Percentiles rank a stretch among this genome's conserved stretches.
These are phyloP conservation scores for Ochotona curzoniae DNA, from an alignment of 2,113 vertebrate species.

Conservation along the genomic window DNA sequence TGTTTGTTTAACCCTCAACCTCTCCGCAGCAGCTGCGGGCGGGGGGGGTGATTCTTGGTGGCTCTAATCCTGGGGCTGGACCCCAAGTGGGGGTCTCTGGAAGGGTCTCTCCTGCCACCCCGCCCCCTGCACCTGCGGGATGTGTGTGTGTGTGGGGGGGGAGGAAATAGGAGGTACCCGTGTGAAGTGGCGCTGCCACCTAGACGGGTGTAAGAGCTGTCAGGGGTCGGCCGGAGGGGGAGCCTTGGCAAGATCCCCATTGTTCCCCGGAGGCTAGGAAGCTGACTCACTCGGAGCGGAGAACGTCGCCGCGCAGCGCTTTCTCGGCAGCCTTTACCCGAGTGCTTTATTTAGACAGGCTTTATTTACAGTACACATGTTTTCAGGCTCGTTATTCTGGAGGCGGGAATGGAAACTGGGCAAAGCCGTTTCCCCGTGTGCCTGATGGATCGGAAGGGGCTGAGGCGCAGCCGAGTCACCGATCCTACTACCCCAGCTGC, in stretches of 20 bases:
- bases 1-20: conserved; percentile 84
- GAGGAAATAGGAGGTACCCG: no score
- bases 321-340: conserved; percentile 78
- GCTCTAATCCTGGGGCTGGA: conserved; percentile 48
- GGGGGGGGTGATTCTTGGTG: conserved; percentile 70
- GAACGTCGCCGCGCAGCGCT: conserved; percentile 60
- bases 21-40: conserved; percentile 28
- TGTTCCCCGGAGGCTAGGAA: conserved; percentile 75
- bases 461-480: conserved; percentile 10
- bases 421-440: conserved; percentile 71
- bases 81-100: neutral
- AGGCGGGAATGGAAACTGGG: conserved; percentile 81
- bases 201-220: neutral
- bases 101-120: neutral
- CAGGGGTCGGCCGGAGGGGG: conserved; percentile 40
- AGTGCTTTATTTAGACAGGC: conserved; percentile 82
- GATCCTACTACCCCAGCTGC: neutral
- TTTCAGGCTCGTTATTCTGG: conserved; percentile 78
- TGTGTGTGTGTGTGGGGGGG: no score
- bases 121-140: no score
- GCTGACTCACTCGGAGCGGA: conserved; percentile 78
- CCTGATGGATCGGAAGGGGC: conserved; percentile 62
- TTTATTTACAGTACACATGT: conserved; percentile 84
- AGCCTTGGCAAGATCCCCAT: conserved; percentile 72
- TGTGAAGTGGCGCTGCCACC: neutral